These are phyloP conservation scores for Alcis repandata DNA, from an alignment of 2,888 invertebrate species.

Conservation along the genomic window DNA sequence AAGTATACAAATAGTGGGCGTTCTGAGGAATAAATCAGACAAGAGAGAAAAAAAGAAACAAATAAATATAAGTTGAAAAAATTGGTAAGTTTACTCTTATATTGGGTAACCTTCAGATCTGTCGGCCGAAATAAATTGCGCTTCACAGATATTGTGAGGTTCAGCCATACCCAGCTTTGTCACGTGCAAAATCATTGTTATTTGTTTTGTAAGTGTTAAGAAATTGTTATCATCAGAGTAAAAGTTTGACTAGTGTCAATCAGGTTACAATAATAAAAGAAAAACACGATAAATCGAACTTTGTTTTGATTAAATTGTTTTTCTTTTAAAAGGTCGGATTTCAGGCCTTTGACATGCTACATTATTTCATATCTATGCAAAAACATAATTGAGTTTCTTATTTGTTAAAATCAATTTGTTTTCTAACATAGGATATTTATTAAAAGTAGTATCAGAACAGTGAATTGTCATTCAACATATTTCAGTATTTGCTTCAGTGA, in stretches of 20 bases:
- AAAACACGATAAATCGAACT: not conserved
- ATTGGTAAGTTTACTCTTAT: no score
- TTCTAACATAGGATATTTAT: not conserved
- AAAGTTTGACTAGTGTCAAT: not conserved
- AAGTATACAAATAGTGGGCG: not conserved
- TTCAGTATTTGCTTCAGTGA: no score
- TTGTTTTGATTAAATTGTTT: not conserved
- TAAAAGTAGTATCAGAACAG: no score
- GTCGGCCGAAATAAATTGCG: not conserved
- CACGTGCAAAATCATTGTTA: slow-evolving; percentile 3
- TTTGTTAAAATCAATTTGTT: no score
- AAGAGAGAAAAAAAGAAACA: not conserved
- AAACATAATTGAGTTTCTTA: no score
- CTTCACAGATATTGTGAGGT: not conserved
- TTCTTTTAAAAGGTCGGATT: not conserved
- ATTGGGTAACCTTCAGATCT: no score
- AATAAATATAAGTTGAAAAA: no score
- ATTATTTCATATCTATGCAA: not conserved
- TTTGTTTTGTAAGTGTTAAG: not conserved
- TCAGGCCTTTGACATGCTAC: not conserved
- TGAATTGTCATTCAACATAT: no score
- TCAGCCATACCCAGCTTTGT: not conserved
- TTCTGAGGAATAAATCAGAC: not conserved
- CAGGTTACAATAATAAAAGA: not conserved
- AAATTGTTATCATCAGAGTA: slow-evolving; percentile 1